A percentile compares a stretch with the other conserved stretches of the same genome.
phyloP scores from a whole-genome alignment of 2,797 vertebrate genomes.

The Pogoniulus pusillus region DNA sequence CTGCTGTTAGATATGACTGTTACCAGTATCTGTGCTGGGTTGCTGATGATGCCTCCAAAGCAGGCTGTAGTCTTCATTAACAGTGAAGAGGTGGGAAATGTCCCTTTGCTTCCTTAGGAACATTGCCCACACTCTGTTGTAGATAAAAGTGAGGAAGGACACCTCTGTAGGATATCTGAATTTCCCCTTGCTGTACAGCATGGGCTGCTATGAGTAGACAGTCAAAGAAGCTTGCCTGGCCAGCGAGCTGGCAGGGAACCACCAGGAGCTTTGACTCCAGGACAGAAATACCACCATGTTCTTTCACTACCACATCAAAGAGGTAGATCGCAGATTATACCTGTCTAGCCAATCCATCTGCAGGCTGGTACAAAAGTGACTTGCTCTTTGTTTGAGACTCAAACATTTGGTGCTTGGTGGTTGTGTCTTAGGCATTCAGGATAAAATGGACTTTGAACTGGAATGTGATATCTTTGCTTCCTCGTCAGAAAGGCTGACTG shows the following conservation, averaged over 20 bases:
- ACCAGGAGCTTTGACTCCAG: accelerated
- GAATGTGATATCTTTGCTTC: not conserved
- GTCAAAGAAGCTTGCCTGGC: not conserved
- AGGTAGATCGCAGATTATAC: not conserved
- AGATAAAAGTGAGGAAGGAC: not conserved
- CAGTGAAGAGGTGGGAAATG: not conserved
- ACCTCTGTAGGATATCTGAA: not conserved
- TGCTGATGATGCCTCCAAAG: not conserved
- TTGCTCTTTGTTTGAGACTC: not conserved
- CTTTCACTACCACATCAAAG: not conserved
- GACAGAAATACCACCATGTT: not conserved
- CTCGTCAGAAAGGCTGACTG: not conserved
- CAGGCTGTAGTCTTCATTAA: not conserved
- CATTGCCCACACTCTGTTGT: not conserved
- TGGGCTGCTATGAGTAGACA: not conserved
- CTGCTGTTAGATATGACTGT: not conserved
- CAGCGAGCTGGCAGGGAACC: not conserved
- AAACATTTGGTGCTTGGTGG: slow-evolving; percentile 19
- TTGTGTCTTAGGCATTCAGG: not conserved
- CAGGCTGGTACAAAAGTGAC: not conserved
- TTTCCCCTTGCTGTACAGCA: not conserved
- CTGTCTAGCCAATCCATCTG: accelerated
- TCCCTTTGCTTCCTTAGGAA: not conserved
- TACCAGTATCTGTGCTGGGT: not conserved
- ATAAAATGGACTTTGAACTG: slow-evolving; percentile 44